Evolutionary conservation across 2,113 vertebrate genomes (phyloP).

Genomic region (Psilopogon haemacephalus): DNA sequence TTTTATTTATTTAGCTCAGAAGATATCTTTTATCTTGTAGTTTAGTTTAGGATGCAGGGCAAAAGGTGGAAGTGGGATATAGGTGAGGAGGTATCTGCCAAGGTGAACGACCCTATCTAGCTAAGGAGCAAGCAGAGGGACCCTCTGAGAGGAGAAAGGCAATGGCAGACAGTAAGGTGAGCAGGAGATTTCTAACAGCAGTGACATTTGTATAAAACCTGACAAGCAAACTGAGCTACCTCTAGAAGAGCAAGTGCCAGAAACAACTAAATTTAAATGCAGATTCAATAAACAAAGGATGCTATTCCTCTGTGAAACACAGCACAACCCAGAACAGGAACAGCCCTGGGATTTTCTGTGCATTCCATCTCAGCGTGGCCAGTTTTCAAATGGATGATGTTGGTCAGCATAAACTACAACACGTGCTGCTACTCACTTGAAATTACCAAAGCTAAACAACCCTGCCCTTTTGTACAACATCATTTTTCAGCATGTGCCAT

Average conservation of each 20-base stretch:
- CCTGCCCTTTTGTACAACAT: neutral
- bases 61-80: neutral
- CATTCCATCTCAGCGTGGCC: neutral
- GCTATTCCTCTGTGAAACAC: neutral
- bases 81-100: neutral
- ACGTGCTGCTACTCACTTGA: fast-evolving
- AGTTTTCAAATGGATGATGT: neutral
- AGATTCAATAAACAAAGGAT: neutral
- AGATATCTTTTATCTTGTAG: neutral
- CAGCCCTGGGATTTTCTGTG: fast-evolving
- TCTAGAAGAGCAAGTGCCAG: neutral
- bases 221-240: neutral
- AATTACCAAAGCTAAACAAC: neutral
- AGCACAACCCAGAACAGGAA: neutral
- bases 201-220: neutral
- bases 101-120: neutral
- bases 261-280: neutral
- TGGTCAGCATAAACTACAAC: neutral
- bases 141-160: neutral
- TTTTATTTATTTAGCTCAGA: neutral
- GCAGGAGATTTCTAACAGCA: neutral
- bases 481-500: neutral
- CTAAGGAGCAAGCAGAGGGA: neutral
- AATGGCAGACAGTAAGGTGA: neutral
- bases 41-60: neutral